A percentile compares a stretch with the other conserved stretches of the same genome.
Conservation (phyloP, 37 sponge, comb jelly and placozoan genomes). For the Diacarnus erythraeanus region DNA sequence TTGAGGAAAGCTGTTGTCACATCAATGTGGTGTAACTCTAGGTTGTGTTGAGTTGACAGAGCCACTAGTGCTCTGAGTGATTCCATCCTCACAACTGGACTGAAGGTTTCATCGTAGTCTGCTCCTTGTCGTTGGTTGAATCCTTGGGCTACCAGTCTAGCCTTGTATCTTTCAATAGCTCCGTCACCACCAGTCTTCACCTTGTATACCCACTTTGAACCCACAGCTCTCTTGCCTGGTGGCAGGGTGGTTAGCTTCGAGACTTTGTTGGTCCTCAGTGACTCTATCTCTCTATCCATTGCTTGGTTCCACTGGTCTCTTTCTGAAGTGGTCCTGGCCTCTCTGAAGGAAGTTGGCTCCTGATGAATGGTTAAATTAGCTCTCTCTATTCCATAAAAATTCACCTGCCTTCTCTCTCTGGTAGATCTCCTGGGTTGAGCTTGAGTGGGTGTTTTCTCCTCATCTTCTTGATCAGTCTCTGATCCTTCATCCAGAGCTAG, state of each 20-base stretch:
- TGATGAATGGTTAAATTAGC: background rate
- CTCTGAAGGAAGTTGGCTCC: background rate
- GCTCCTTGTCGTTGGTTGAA: background rate
- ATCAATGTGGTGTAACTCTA: background rate
- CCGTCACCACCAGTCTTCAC: background rate
- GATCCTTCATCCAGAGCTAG: no score
- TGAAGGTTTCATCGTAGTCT: background rate
- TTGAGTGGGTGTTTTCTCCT: background rate
- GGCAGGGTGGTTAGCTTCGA: background rate
- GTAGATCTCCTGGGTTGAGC: background rate
- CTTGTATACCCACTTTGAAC: background rate
- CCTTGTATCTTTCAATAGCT: background rate
- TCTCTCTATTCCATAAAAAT: background rate
- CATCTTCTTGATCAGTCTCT: background rate
- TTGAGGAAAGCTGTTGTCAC: slow-evolving; percentile 3
- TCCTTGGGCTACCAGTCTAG: background rate
- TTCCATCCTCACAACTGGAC: background rate
- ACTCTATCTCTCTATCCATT: background rate
- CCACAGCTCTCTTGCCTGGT: background rate
- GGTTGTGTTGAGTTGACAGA: background rate
- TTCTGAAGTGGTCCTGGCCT: background rate
- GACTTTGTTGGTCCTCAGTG: background rate
- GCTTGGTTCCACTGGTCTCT: background rate
- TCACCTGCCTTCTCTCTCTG: background rate
- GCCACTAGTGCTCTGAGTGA: background rate